A percentile compares a stretch with the other conserved stretches of the same genome.
Conservation (phyloP, 2,797 vertebrate species). For the Typhlichthys subterraneus region DNA sequence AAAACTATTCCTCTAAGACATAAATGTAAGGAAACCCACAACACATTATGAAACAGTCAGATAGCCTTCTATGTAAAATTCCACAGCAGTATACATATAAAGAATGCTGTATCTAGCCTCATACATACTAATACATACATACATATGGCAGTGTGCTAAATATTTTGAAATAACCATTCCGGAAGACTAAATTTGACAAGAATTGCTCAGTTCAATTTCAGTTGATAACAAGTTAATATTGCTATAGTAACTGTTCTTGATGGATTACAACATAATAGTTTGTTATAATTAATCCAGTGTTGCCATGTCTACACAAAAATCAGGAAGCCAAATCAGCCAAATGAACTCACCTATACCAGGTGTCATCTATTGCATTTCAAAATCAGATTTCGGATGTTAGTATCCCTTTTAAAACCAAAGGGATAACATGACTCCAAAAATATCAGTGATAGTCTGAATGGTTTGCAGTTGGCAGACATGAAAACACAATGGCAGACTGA, state of each 20-base stretch:
- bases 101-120: constrained; percentile 27
- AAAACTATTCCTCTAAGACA: constrained; percentile 13
- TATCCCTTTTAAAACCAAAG: too few species aligned
- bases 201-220: constrained; percentile 35
- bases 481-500: too few species aligned
- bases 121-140: constrained; percentile 15
- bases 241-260: constrained; percentile 31
- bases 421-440: background rate
- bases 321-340: constrained; percentile 2
- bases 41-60: constrained; percentile 30
- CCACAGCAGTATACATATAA: constrained; percentile 47
- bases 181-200: constrained; percentile 74
- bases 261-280: background rate
- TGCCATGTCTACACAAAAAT: constrained; percentile 14
- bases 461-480: too few species aligned
- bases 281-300: background rate
- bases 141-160: constrained; percentile 11
- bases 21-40: constrained; percentile 26
- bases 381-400: too few species aligned
- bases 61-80: constrained; percentile 27
- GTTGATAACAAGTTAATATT: constrained; percentile 41
- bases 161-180: constrained; percentile 17
- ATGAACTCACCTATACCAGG: too few species aligned
- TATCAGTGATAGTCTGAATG: background rate
- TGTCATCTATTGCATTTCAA: constrained; percentile 22